Percentiles rank a stretch among this genome's conserved stretches.
These are phyloP conservation scores for Thripadectes ignobilis DNA, from an alignment of 2,797 vertebrate species.

Conservation along the genomic window DNA sequence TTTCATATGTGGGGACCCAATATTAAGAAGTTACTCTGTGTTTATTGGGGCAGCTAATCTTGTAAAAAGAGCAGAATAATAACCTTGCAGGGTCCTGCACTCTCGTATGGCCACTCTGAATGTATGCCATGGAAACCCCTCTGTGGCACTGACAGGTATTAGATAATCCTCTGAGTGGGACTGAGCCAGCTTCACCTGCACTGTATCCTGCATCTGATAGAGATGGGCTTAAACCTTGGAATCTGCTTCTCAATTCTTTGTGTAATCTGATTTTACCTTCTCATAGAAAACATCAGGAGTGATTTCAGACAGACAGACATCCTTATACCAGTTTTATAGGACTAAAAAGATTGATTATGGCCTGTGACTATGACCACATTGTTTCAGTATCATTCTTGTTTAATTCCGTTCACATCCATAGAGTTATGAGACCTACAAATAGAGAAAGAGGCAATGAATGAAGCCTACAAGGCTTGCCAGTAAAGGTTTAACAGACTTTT, in stretches of 20 bases:
- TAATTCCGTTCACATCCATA: not conserved
- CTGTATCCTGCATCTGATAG: not conserved
- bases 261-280: not conserved
- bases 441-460: not conserved
- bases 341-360: not conserved
- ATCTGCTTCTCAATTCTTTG: not conserved
- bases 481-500: not conserved
- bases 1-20: not conserved
- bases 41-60: not conserved
- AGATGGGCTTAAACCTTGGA: not conserved
- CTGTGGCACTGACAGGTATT: not conserved
- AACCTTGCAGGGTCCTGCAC: not conserved
- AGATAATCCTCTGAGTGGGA: not conserved
- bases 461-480: not conserved
- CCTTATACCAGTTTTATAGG: not conserved
- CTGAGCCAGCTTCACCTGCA: not conserved
- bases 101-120: fast-evolving
- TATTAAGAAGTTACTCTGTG: not conserved
- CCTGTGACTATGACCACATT: not conserved
- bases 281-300: not conserved
- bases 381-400: not conserved
- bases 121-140: not conserved
- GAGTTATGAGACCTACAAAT: not conserved
- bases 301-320: not conserved
- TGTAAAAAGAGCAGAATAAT: not conserved